A percentile compares a stretch with the other conserved stretches of the same genome.
phyloP scores from a whole-genome alignment of 2,797 vertebrate genomes.

The Myotis vivesi region DNA sequence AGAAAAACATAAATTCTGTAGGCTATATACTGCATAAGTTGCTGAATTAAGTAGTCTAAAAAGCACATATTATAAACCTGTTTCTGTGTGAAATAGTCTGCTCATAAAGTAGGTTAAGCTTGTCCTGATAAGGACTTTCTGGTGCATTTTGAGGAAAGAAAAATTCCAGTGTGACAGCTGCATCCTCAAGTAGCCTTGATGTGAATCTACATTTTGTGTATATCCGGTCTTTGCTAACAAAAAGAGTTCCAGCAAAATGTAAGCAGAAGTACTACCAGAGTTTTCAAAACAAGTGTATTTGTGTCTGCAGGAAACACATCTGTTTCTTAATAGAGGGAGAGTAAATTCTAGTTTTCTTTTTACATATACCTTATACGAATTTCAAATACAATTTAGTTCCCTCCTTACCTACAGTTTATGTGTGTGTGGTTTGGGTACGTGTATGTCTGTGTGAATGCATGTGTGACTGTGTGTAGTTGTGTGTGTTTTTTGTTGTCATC shows the following conservation, averaged over 20 bases:
- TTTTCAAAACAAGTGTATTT: conserved; percentile 68
- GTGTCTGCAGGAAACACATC: conserved; percentile 70
- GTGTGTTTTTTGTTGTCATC: neutral
- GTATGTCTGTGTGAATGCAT: neutral
- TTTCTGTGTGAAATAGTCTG: conserved; percentile 33
- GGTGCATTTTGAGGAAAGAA: conserved; percentile 68
- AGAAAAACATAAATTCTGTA: conserved; percentile 3
- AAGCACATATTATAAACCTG: conserved; percentile 26
- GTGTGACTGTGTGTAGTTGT: neutral
- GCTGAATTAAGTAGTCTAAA: neutral
- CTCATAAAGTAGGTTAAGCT: conserved; percentile 12
- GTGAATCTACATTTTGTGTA: conserved; percentile 61
- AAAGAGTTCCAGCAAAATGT: conserved; percentile 69
- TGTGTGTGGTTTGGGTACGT: neutral
- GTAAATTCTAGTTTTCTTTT: neutral
- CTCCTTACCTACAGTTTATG: neutral
- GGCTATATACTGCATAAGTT: neutral
- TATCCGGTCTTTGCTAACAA: conserved; percentile 78
- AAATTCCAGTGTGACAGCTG: conserved; percentile 81
- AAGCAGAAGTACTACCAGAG: conserved; percentile 56
- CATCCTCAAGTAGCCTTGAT: conserved; percentile 77
- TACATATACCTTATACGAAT: neutral
- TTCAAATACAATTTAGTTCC: neutral
- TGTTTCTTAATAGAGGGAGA: conserved; percentile 64
- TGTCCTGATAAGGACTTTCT: conserved; percentile 37